Percentiles rank a stretch among this genome's conserved stretches.
Conservation (phyloP, 2,888 invertebrate genomes). For the Arge pagana region DNA sequence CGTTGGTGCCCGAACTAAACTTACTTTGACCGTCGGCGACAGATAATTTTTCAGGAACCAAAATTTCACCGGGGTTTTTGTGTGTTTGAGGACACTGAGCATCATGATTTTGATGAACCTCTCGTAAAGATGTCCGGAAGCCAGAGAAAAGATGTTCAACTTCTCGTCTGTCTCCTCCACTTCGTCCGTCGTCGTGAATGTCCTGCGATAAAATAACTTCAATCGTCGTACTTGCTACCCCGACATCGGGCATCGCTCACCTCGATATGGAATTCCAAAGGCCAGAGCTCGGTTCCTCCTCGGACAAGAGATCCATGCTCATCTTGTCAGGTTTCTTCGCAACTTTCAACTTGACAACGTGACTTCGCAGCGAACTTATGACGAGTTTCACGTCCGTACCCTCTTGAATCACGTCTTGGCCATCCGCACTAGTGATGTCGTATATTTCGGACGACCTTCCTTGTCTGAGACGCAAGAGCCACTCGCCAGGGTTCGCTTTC, state of each 20-base stretch:
- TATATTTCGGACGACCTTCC: slow-evolving; percentile 96
- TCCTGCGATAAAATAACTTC: slow-evolving; percentile 42
- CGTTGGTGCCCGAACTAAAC: slow-evolving; percentile 8
- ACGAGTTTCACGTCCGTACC: slow-evolving; percentile 68
- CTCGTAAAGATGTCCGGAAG: slow-evolving; percentile 98
- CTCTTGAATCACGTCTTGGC: slow-evolving; percentile 60
- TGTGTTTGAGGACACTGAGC: slow-evolving; percentile 94
- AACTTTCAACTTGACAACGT: slow-evolving; percentile 89
- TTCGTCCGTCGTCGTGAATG: slow-evolving; percentile 59
- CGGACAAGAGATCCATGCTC: slow-evolving; percentile 83
- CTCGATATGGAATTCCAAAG: slow-evolving; percentile 96
- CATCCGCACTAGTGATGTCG: slow-evolving; percentile 70
- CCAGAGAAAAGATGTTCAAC: slow-evolving; percentile 97
- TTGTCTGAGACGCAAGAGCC: slow-evolving; percentile 86
- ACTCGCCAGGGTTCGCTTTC: slow-evolving; percentile 97
- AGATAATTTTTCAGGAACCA: slow-evolving; percentile 99
- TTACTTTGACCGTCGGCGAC: slow-evolving; percentile 91
- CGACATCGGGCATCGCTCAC: slow-evolving; percentile 56
- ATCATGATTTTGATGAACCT: slow-evolving; percentile 98
- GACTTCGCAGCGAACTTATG: slow-evolving; percentile 83
- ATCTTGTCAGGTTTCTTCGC: slow-evolving; percentile 89
- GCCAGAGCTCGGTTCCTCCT: slow-evolving; percentile 75
- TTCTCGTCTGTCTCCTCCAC: slow-evolving; percentile 74
- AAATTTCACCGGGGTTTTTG: slow-evolving; percentile 96
- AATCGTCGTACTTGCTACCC: too few species aligned